Conservation (phyloP, 2,113 vertebrate genomes). For the Blennius ocellaris region DNA sequence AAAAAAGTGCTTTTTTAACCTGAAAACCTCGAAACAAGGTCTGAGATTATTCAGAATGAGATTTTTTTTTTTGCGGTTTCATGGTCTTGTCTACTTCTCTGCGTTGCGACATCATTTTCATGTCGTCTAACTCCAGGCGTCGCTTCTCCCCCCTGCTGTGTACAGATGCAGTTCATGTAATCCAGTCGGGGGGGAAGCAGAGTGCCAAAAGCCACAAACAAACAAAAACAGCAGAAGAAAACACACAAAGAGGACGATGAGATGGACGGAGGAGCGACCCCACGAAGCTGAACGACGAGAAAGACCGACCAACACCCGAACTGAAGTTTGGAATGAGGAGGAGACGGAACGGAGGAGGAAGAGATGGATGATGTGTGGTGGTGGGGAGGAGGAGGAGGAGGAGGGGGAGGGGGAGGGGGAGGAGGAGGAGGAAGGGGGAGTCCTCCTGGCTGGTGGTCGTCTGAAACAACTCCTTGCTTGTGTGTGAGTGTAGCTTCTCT, state of each 20-base stretch:
- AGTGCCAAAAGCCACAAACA: constrained; percentile 76
- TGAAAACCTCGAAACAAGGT: no score
- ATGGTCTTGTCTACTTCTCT: no score
- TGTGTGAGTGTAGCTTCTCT: constrained; percentile 35
- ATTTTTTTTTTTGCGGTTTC: no score
- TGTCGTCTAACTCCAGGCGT: no score
- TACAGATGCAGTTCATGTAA: constrained; percentile 96
- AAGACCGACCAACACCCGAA: constrained; percentile 79
- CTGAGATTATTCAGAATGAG: no score
- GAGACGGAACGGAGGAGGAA: constrained; percentile 13
- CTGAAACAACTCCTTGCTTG: constrained; percentile 67
- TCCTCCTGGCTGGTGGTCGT: constrained; percentile 30
- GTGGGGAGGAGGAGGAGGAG: constrained; percentile 8
- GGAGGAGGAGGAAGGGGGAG: constrained; percentile 10
- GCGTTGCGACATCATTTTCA: no score
- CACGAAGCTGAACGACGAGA: constrained; percentile 35
- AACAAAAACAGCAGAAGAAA: constrained; percentile 60
- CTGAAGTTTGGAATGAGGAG: constrained; percentile 52
- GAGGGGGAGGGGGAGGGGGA: no score
- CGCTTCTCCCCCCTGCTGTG: neutral
- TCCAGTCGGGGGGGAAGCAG: constrained; percentile 72
- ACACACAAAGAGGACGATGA: constrained; percentile 50
- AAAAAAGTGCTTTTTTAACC: no score
- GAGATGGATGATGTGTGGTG: constrained; percentile 21
- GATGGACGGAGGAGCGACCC: constrained; percentile 46